Conservation (phyloP, 2,113 vertebrate species). For the Petromus typicus region DNA sequence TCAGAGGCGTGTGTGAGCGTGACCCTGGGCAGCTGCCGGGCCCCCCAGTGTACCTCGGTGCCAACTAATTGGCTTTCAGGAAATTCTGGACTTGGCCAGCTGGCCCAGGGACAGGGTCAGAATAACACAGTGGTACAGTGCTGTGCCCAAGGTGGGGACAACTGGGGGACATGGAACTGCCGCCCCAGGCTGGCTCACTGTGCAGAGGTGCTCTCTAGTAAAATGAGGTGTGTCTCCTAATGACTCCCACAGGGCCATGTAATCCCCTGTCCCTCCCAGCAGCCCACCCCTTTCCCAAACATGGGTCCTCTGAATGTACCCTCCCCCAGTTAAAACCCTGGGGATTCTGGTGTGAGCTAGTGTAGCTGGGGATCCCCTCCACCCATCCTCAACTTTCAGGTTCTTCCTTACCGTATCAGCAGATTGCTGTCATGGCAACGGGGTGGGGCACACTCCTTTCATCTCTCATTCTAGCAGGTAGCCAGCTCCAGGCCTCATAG, state of each 20-base stretch:
- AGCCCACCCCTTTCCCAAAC: not conserved
- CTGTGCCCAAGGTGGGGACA: not conserved
- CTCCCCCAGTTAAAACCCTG: not conserved
- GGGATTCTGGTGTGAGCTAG: not conserved
- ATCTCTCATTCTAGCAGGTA: constrained; percentile 7
- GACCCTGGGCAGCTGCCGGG: not conserved
- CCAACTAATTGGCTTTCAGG: not conserved
- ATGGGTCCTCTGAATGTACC: not conserved
- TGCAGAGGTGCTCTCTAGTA: not conserved
- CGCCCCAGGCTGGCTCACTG: not conserved
- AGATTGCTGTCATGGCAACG: constrained; percentile 75
- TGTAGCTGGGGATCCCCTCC: not conserved
- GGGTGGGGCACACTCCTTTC: constrained; percentile 72
- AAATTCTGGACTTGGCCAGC: not conserved
- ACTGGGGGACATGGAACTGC: not conserved
- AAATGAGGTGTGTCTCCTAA: not conserved
- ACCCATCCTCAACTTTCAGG: not conserved
- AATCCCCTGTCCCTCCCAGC: not conserved
- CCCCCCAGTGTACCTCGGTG: no score
- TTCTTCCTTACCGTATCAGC: constrained; percentile 65
- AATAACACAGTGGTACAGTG: not conserved
- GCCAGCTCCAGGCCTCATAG: not conserved
- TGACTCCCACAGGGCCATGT: not conserved
- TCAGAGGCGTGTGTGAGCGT: not conserved
- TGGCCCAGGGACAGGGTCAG: not conserved